A percentile compares a stretch with the other conserved stretches of the same genome.
Evolutionary conservation across 2,888 invertebrate species (phyloP).

Genomic region (Sinhomidia bicolor): DNA sequence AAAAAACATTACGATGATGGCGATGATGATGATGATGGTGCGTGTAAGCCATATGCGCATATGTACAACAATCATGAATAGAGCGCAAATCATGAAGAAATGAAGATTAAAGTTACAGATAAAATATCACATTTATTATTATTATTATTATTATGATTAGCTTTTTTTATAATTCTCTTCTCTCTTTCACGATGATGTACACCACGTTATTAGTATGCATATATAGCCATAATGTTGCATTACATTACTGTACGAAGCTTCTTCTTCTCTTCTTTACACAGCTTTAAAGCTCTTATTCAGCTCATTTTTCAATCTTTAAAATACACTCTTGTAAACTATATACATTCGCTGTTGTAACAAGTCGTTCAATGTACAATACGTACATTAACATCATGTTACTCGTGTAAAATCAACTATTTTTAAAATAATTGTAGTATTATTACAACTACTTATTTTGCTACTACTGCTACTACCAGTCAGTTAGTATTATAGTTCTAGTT

Average conservation of each 20-base stretch:
- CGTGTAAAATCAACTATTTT: conserved; percentile 17
- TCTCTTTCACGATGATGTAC: conserved; percentile 46
- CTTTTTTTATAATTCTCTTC: conserved; percentile 22
- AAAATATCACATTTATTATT: conserved; percentile 74
- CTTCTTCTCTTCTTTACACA: no score
- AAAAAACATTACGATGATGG: conserved; percentile 47
- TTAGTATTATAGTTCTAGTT: conserved; percentile 15
- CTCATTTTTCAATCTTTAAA: conserved; percentile 42
- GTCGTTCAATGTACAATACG: not conserved
- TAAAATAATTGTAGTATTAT: not conserved
- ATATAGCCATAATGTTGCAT: conserved; percentile 14
- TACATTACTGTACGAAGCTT: no score
- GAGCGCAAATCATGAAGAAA: conserved; percentile 74
- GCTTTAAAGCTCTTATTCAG: conserved; percentile 25
- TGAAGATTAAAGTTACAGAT: conserved; percentile 69
- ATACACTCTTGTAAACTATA: not conserved
- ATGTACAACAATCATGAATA: conserved; percentile 59
- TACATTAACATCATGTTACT: not conserved
- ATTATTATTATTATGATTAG: conserved; percentile 39
- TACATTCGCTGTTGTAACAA: not conserved
- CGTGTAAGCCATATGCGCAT: conserved; percentile 39
- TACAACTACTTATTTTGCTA: conserved; percentile 1
- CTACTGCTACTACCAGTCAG: no score
- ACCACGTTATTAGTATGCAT: not conserved
- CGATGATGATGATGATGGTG: conserved; percentile 48